phyloP scores from a whole-genome alignment of 2,888 invertebrate species.

The Myopa testacea region DNA sequence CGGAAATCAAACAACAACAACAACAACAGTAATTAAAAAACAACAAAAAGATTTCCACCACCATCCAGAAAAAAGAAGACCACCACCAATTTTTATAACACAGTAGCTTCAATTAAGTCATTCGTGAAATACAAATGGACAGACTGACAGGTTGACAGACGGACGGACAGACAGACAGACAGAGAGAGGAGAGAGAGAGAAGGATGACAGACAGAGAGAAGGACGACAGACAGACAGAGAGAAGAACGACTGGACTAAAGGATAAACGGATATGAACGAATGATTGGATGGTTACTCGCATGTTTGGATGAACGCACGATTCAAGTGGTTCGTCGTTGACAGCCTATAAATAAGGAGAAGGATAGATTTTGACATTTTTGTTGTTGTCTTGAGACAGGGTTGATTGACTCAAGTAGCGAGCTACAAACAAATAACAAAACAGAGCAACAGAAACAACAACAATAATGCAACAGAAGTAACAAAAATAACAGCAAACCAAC shows the following conservation, averaged over 20 bases:
- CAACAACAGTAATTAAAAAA: constrained; percentile 5
- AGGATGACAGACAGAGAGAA: background rate
- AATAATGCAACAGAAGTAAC: background rate
- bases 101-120: background rate
- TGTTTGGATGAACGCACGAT: background rate
- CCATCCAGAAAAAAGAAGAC: background rate
- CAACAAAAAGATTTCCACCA: background rate
- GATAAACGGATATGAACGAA: background rate
- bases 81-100: background rate
- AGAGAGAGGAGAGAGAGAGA: background rate
- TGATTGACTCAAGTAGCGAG: background rate
- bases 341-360: constrained; percentile 8
- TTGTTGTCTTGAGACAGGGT: constrained; percentile 10
- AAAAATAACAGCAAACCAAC: no score
- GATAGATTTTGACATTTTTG: constrained; percentile 16
- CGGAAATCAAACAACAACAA: background rate
- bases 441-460: background rate
- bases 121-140: background rate
- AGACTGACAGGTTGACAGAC: background rate
- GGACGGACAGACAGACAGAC: background rate
- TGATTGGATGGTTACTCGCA: background rate
- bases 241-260: background rate
- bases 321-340: constrained; percentile 14
- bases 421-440: background rate
- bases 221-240: background rate